Percentiles rank a stretch among this genome's conserved stretches.
Conservation (phyloP, 1,140 invertebrate species). For the Meteorus sp. region DNA sequence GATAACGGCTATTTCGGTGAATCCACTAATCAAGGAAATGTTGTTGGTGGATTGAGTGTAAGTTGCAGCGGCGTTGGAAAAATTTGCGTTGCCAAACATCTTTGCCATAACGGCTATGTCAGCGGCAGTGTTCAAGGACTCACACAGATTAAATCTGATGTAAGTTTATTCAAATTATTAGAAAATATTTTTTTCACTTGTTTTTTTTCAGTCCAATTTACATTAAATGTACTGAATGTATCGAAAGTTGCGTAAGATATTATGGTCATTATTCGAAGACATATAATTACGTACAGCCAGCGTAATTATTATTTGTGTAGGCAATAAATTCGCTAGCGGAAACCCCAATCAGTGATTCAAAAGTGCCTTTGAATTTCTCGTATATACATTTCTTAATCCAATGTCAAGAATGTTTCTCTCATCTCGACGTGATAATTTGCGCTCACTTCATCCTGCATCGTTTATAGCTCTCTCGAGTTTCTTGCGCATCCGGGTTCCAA, state of each 20-base stretch:
- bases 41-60: conserved; percentile 30
- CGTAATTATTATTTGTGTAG: conserved; percentile 8
- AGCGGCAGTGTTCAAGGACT: conserved; percentile 54
- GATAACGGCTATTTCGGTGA: conserved; percentile 4
- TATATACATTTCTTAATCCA: conserved; percentile 11
- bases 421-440: conserved; percentile 4
- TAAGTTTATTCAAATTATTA: conserved; percentile 42
- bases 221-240: too few relatives aligned
- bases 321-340: neutral
- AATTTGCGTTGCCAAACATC: conserved; percentile 61
- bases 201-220: too few relatives aligned
- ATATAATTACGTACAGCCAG: too few relatives aligned
- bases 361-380: neutral
- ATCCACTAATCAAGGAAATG: neutral
- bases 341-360: neutral
- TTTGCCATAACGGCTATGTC: conserved; percentile 63
- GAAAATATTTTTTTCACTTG: too few relatives aligned
- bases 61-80: conserved; percentile 59
- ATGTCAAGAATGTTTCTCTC: conserved; percentile 19
- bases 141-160: conserved; percentile 53
- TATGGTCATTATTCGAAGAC: too few relatives aligned
- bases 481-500: conserved; percentile 2
- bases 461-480: neutral
- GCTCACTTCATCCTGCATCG: conserved; percentile 6
- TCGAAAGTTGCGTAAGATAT: too few relatives aligned